Base-by-base conservation (phyloP, 1,140 invertebrate genomes). In the Drosophila ficusphila region DNA sequence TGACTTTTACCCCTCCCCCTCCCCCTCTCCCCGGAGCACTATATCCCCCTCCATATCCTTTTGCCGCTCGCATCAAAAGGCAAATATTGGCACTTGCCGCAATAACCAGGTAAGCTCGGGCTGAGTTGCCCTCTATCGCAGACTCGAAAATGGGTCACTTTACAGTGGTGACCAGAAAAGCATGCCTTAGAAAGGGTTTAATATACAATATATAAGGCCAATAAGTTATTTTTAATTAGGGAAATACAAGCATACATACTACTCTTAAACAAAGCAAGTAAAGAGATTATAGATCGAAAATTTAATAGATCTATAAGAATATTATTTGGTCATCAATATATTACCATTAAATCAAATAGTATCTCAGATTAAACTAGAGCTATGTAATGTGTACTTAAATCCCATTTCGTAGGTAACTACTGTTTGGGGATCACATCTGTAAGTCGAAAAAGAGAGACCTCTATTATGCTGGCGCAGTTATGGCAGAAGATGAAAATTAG, bases 21-120 rank as follows among this genome's bases (percentile, higher is more conserved):
- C 21, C 14, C 4, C 2, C 21, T 11, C 4, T 8, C 1, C n/a
- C 19, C 12, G 4, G 5, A n/a, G 14, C 34, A 25, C 49, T 11
- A 51, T 27, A 21, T 7, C 7, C 21, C 34, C 46, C 19, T 14
- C 11, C 14, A 33, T 31, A 52, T 65, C 46, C 46, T 68, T 68
- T 68, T 67, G 64, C 60, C 21, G 16, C 64, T 68, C 64, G 64
- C 64, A 67, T 52, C 60, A 58, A 56, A 62, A 78, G 88, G 68
- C 74, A 86, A 86, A 86, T 86, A 86, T 86, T 86, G 82, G 82
- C 82, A 88, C 82, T 86, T 78, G 82, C 82, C 74, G 85, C 82
- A 86, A 89, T 86, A 86, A 79, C 65, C 82, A 69, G 72, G 81
- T 79, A 76, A 78, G 70, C 52, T 42, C 61, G 48, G 78, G 41